Percentiles rank a stretch among this genome's conserved stretches.
Conservation (phyloP, 2,113 vertebrate genomes). For the Tetrax tetrax region DNA sequence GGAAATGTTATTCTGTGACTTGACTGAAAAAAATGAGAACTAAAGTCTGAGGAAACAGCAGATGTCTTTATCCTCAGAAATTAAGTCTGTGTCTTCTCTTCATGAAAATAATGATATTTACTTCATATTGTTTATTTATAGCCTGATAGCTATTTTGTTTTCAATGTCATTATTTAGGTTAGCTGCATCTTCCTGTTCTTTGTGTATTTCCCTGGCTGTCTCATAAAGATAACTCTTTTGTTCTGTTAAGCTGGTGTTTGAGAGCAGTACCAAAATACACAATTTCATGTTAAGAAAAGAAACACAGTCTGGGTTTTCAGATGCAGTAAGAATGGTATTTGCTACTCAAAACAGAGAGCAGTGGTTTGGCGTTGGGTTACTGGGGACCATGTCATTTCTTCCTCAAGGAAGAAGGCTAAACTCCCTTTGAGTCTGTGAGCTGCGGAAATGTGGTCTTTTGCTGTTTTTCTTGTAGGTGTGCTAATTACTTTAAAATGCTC, state of each 20-base stretch:
- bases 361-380: conserved; percentile 26
- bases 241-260: conserved; percentile 50
- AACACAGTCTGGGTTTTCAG: background rate
- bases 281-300: conserved; percentile 52
- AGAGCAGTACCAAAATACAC: conserved; percentile 48
- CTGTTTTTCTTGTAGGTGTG: background rate
- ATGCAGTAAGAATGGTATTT: background rate
- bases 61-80: background rate
- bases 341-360: conserved; percentile 25
- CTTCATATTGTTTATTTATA: conserved; percentile 49
- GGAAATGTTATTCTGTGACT: background rate
- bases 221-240: conserved; percentile 63
- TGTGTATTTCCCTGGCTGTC: conserved; percentile 42
- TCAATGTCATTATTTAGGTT: conserved; percentile 47
- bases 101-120: conserved; percentile 4
- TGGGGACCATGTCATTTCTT: conserved; percentile 35
- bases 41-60: background rate
- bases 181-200: conserved; percentile 54
- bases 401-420: background rate
- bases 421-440: background rate
- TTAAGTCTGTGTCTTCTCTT: background rate
- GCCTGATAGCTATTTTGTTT: conserved; percentile 1
- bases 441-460: conserved; percentile 1
- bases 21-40: background rate
- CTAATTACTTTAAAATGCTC: conserved; percentile 21